Evolutionary conservation across 2,113 vertebrate species (phyloP), one percentile per base, ranked within the genome.

Genomic region (Gadus macrocephalus): DNA sequence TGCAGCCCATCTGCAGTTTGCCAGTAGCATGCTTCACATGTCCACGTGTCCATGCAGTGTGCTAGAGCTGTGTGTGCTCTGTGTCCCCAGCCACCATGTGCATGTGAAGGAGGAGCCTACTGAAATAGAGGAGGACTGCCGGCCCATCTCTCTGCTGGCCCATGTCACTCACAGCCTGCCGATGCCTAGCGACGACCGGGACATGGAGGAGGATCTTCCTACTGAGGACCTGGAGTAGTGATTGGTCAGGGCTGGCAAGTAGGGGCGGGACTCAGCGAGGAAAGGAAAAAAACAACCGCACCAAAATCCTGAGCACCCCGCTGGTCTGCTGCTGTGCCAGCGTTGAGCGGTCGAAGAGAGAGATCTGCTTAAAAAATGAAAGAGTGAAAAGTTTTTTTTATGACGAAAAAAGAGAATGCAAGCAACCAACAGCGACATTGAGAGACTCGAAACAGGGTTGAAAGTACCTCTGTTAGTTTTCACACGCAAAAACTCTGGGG

Each of bases 51-150:
- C 15, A 9, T 16, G 55, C 55, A n/a, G 55, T 17, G 55, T 17
- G 55, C 53, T 55, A 16, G 15, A 58, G 16, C 55, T 58, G 12
- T 58, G 15, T 17, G 55, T 58, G 55, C 55, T 14, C 12, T 49
- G 42, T 49, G 42, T 70, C 60, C 31, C 0, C 81, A 95, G 96
- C 87, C 96, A 99, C 85, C 94, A 92, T 77, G 91, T 98, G 69
- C 96, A 99, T 75, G 96, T 99, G 89, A 99, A 99, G 90, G 97
- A 99, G 92, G 97, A 99, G 74, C 97, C 97, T 0, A 90, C 96
- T 0, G 96, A 98, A 86, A 77, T 95, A 0, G 96, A 98, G 83
- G 97, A 98, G 14, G 96, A 98, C 82, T 85, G 91, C 78, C 90
- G 95, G 69, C 94, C 95, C 0, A 82, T 96, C 20, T 95, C 96